Conservation (phyloP, 53 echinoderm and acorn worm genomes). For the Henricia sp. region DNA sequence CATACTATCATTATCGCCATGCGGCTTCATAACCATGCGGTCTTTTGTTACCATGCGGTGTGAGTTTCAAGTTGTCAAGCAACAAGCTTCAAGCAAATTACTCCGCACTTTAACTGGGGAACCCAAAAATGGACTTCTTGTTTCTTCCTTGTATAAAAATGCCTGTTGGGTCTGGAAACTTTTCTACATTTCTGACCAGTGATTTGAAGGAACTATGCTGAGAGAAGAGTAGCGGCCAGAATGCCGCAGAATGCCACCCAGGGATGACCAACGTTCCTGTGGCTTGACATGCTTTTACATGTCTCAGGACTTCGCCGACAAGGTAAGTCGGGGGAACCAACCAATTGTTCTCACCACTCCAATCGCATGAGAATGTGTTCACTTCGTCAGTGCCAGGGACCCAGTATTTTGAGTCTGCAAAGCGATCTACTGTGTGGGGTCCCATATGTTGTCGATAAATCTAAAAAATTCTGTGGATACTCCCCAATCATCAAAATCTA, state of each 20-base stretch:
- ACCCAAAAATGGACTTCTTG: background rate
- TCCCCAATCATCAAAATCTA: constrained; percentile 60
- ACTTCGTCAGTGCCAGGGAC: constrained; percentile 10
- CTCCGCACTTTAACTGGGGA: background rate
- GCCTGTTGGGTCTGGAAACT: background rate
- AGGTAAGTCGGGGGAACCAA: constrained; percentile 18
- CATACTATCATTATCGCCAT: background rate
- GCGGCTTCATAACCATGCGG: background rate
- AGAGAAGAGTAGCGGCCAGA: constrained; percentile 52
- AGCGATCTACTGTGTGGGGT: constrained; percentile 67
- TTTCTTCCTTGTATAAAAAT: constrained; percentile 32
- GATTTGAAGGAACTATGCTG: background rate
- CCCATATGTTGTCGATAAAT: constrained; percentile 52
- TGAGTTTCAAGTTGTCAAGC: background rate
- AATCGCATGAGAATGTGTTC: constrained; percentile 22
- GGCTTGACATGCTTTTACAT: background rate
- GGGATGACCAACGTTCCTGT: constrained; percentile 24
- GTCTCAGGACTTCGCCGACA: background rate
- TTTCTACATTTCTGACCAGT: background rate
- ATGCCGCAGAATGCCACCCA: constrained; percentile 22
- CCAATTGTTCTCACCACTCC: constrained; percentile 33
- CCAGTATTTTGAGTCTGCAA: constrained; percentile 52
- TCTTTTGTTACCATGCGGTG: background rate
- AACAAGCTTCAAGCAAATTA: background rate
- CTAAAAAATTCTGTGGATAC: constrained; percentile 27